These are phyloP conservation scores for Ormyrus pomaceus DNA, from an alignment of 2,888 invertebrate species.

Conservation along the genomic window DNA sequence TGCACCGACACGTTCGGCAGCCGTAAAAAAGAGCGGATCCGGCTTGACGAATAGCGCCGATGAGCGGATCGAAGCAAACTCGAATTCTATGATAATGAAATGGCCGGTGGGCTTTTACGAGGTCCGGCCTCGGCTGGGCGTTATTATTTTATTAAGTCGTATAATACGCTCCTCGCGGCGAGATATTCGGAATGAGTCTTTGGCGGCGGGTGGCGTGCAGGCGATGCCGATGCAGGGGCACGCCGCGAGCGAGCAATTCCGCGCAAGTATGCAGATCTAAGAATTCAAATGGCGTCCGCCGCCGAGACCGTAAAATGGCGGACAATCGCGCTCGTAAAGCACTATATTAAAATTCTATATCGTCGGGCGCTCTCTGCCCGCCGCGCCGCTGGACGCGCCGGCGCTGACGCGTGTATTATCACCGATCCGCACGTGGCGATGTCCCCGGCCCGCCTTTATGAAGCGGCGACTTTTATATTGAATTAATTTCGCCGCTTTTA, in stretches of 20 bases:
- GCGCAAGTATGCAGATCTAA: slow-evolving; percentile 75
- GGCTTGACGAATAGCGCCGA: neutral
- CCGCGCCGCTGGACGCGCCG: slow-evolving; percentile 18
- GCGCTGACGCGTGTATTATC: slow-evolving; percentile 49
- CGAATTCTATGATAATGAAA: slow-evolving; percentile 73
- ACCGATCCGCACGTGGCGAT: neutral
- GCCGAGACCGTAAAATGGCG: slow-evolving; percentile 72
- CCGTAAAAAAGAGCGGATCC: slow-evolving; percentile 4
- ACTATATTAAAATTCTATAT: slow-evolving; percentile 76
- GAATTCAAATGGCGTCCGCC: slow-evolving; percentile 75
- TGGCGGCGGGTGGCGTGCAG: slow-evolving; percentile 39
- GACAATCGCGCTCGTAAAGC: slow-evolving; percentile 76
- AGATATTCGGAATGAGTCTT: slow-evolving; percentile 65
- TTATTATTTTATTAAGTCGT: slow-evolving; percentile 73
- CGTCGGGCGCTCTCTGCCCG: slow-evolving; percentile 55
- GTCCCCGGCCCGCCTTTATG: slow-evolving; percentile 13
- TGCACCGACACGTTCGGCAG: slow-evolving; percentile 18
- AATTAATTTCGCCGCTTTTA: slow-evolving; percentile 18
- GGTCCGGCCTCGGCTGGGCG: slow-evolving; percentile 57
- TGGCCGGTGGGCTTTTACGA: slow-evolving; percentile 59
- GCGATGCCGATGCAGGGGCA: slow-evolving; percentile 34
- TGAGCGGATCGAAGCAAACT: slow-evolving; percentile 66
- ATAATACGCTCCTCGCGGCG: slow-evolving; percentile 65
- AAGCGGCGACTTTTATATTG: slow-evolving; percentile 28
- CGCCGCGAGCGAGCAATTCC: slow-evolving; percentile 69